Base-by-base conservation (phyloP, 30 jellyfish, hydroid and myxozoan genomes). In the Pseudorhiza aurosa region DNA sequence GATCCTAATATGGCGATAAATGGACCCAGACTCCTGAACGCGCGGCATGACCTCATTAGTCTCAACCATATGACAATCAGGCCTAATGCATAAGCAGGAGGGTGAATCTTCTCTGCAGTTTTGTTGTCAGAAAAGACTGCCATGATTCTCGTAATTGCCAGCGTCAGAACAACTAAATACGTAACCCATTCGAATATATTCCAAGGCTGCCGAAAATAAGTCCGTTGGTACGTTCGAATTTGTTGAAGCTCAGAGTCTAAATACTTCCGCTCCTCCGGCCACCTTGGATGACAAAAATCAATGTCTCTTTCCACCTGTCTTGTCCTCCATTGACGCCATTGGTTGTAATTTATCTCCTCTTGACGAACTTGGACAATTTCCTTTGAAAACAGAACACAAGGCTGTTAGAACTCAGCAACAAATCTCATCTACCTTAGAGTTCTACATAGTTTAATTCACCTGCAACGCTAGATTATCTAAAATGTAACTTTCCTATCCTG, bases 191-290 rank as follows among this genome's bases (percentile, higher is more conserved):
- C 99, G 65, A 94, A 94, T 25, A 94, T 94, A 77, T 94, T 94
- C 99, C 99, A 94, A 7, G 99, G 99, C 9, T 94, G 97, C 33
- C 99, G 73, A 69, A 94, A 94, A 58, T 94, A 94, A 8, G 99
- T 94, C 36, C 99, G 68, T 59, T 94, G 99, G 82, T 81, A 94
- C 5, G 99, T 87, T 33, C 99, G 93, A 1, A 94, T 87, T 36
- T 94, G 99, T 35, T 80, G 97, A 57, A 94, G 90, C 44, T 94
- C 99, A 0, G 99, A 94, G 49, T 94, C 99, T 30, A 94, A 87
- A 45, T 94, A 94, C 82, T 94, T 94, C 46, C 77, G 65, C 49
- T 94, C 99, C 67, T 94, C 99, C 1, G 99, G 99, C 99, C 99
- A 94, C 35, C 99, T 75, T 44, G 97, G 96, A 65, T 94, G 99